Evolutionary conservation across 2,113 vertebrate species (phyloP).

Genomic region (Cettia cetti): DNA sequence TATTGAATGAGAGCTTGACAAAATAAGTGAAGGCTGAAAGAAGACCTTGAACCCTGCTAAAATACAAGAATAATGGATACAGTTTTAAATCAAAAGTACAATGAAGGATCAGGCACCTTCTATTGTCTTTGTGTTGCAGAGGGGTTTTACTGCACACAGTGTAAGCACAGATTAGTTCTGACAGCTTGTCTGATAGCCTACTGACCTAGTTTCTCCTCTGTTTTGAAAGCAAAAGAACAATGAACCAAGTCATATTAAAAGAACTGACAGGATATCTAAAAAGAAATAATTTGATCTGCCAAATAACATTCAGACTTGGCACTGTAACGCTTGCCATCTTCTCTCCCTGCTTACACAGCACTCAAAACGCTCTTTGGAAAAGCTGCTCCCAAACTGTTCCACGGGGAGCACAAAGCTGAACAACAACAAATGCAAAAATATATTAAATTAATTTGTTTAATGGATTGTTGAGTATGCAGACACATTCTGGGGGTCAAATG

Average conservation of each 20-base stretch:
- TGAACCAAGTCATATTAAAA: background rate
- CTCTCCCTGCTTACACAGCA: background rate
- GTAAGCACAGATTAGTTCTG: constrained; percentile 34
- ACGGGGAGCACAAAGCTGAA: background rate
- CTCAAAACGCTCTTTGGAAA: background rate
- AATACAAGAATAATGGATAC: background rate
- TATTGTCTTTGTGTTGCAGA: constrained; percentile 17
- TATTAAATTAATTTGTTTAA: background rate
- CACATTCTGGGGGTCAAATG: background rate
- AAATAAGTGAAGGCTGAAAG: background rate
- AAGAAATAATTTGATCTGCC: background rate
- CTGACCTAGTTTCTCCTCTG: constrained; percentile 53
- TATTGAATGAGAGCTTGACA: background rate
- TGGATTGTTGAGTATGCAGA: background rate
- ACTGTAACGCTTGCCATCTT: background rate
- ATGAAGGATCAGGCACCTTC: background rate
- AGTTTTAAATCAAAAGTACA: background rate
- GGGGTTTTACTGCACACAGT: constrained; percentile 1
- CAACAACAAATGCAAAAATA: background rate
- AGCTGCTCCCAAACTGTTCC: background rate
- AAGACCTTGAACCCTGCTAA: background rate
- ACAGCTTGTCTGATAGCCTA: constrained; percentile 56
- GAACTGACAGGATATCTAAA: background rate
- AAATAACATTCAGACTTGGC: background rate
- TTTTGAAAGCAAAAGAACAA: constrained; percentile 50